Evolutionary conservation across 2,113 vertebrate genomes (phyloP).

Genomic region (Cyanoderma ruficeps): DNA sequence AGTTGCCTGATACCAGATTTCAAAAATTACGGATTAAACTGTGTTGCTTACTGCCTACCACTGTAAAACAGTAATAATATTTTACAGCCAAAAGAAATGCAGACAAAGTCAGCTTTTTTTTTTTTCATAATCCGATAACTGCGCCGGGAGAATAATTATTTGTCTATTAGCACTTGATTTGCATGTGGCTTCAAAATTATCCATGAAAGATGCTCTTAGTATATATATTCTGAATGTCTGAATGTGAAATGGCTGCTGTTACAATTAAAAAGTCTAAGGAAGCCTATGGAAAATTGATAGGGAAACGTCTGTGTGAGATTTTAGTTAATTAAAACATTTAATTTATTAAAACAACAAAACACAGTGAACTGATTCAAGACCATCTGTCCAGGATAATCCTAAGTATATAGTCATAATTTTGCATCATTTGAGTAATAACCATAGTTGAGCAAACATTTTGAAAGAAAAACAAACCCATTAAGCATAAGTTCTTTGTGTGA

Average conservation of each 20-base stretch:
- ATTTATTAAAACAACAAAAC: constrained; percentile 30
- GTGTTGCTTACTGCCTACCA: neutral
- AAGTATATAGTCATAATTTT: neutral
- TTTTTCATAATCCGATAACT: neutral
- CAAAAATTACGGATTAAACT: neutral
- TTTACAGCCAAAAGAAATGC: neutral
- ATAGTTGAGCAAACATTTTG: neutral
- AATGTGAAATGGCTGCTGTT: neutral
- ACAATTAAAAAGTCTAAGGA: neutral
- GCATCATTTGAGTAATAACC: neutral
- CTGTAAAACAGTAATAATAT: neutral
- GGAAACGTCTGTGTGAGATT: neutral
- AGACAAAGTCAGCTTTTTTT: neutral
- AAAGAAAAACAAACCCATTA: neutral
- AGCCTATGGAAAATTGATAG: neutral
- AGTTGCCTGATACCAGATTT: neutral
- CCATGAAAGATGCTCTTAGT: neutral
- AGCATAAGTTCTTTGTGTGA: neutral
- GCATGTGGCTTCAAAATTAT: neutral
- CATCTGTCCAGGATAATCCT: neutral
- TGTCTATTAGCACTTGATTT: neutral
- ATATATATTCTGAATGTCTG: neutral
- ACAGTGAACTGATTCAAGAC: constrained; percentile 2
- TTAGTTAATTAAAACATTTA: neutral
- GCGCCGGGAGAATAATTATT: neutral